Base-by-base conservation (phyloP, 2,113 vertebrate species). In the Osmerus eperlanus region DNA sequence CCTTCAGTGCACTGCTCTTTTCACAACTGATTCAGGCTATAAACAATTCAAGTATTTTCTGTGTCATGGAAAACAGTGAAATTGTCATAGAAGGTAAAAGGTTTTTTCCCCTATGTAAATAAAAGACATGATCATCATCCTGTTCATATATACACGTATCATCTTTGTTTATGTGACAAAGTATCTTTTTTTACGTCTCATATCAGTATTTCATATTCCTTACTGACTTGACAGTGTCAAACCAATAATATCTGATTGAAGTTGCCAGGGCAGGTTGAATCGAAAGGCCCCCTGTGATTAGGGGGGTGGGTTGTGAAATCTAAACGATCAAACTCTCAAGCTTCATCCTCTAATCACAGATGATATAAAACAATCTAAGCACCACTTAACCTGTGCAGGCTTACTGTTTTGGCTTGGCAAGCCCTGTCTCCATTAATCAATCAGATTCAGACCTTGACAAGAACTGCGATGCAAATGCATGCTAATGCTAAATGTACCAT, bases 371-470 rank as follows among this genome's bases (percentile, higher is more conserved):
- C 90, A 90, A 93, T 91, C 88, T 90, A 87, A 91, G 91, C 91
- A 91, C 89, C 91, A 90, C 88, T 92, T 93, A 92, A 92, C 91
- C 89, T 91, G 89, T 67, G 82, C 81, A 74, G 78, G 75, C 78
- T 84, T 82, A 85, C 83, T 90, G 91, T 91, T 92, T 88, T 85
- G 84, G 85, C 88, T 91, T 84, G 87, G 83, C 88, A 88, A 91
- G 89, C 88, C 91, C 89, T 92, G 91, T 91, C 91, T 91, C 87
- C 88, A 88, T 92, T 92, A 92, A 93, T 92, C 89, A 91, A 90
- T 92, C 89, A 87, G 83, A 85, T 87, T 77, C 81, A 75, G 84
- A 83, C 72, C 74, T 85, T 81, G 81, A 65, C 77, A 64, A 87
- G 85, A 85, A 81, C 74, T 18, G 74, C 4, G 81, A 91, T 91